Evolutionary conservation across 2,113 vertebrate species (phyloP), one percentile per base, ranked within the genome.

Genomic region (Garra rufa): DNA sequence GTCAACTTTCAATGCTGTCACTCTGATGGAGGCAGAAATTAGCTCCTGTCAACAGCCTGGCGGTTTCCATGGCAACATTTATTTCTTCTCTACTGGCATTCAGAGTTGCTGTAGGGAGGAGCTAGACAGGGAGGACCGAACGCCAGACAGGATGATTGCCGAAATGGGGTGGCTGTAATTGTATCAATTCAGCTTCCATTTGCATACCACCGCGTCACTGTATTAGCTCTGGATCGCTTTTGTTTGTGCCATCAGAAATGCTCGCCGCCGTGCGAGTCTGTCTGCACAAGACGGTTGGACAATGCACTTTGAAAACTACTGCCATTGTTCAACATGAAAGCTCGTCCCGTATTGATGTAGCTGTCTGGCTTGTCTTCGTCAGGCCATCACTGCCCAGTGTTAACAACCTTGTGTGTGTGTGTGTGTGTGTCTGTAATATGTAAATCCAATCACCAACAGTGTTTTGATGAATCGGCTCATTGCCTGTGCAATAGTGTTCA

Each of bases 51-150:
- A 88, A 77, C 77, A 86, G 85, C 73, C 77, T 71, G 81, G 59
- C 15, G 85, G 87, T 86, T 88, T 55, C 87, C 77, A 78, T 86
- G 87, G 87, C 73, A 84, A 88, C 52, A 11, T 85, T 76, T 76
- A 57, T 67, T 61, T 44, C 41, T 81, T 82, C 70, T 81, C 87
- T 55, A 38, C 82, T 46, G 76, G 85, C 81, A 57, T 86, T 83
- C 78, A 50, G 74, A 34, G 63, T 74, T 77, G 57, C 79, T 46
- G 19, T 52, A 48, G 71, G 83, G 73, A 52, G 74, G 87, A 59
- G 82, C 77, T 41, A 71, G 77, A 84, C 48, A 6, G 76, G 38
- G 76, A 76, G 38, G 50, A 79, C 50, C 21, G 43, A 79, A 38
- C 21, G 43, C 43, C 59, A 50, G 59, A 80, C 59, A 65, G 48